These are phyloP conservation scores for Kuschelorhynchus macadamiae DNA, from an alignment of 2,888 invertebrate species.

Conservation along the genomic window DNA sequence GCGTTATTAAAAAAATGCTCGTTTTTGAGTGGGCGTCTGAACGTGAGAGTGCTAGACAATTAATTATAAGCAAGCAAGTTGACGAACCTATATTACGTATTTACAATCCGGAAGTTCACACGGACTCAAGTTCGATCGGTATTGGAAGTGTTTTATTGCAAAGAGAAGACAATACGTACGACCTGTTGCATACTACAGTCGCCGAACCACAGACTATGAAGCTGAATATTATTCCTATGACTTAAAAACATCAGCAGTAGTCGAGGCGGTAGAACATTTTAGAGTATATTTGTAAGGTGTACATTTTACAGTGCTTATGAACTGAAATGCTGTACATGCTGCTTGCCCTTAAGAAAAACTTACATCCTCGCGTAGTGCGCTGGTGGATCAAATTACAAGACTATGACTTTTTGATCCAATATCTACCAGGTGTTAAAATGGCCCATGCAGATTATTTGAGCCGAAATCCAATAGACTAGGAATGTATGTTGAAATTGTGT, in stretches of 20 bases:
- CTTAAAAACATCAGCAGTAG: constrained; percentile 51
- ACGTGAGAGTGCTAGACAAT: too few species aligned
- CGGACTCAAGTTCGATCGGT: too few species aligned
- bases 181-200: too few species aligned
- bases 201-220: too few species aligned
- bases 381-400: constrained; percentile 40
- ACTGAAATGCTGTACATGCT: constrained; percentile 56
- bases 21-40: too few species aligned
- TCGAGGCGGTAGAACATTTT: constrained; percentile 26
- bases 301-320: constrained; percentile 55
- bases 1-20: not conserved
- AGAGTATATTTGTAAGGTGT: constrained; percentile 51
- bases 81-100: too few species aligned
- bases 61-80: not conserved
- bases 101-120: constrained; percentile 5
- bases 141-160: constrained; percentile 12
- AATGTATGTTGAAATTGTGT: not conserved
- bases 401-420: constrained; percentile 38
- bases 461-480: not conserved
- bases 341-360: constrained; percentile 45
- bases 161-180: too few species aligned
- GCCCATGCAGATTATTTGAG: too few species aligned
- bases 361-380: constrained; percentile 47
- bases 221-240: constrained; percentile 40
- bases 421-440: too few species aligned